Evolutionary conservation across 2,888 invertebrate genomes (phyloP).

Genomic region (Morpho helenor): DNA sequence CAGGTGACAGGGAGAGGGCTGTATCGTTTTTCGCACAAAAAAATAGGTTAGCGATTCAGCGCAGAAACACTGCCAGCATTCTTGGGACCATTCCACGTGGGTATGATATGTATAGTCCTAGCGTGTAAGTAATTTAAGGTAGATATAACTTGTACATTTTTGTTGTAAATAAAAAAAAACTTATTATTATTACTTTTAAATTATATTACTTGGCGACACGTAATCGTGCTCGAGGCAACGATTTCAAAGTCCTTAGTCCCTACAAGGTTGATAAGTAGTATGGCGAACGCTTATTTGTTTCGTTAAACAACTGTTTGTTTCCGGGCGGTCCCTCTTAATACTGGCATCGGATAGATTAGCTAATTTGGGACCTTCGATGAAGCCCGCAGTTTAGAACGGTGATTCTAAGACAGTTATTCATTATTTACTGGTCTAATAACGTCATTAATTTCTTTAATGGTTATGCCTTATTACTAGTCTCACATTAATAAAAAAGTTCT

Average conservation of each 20-base stretch:
- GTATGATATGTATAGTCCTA: no score
- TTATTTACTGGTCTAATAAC: conserved; percentile 8
- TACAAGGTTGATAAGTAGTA: conserved; percentile 59
- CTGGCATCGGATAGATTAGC: conserved; percentile 50
- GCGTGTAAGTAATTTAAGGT: no score
- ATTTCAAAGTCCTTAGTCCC: conserved; percentile 34
- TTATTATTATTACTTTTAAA: no score
- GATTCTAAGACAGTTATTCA: conserved; percentile 19
- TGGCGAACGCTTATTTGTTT: conserved; percentile 59
- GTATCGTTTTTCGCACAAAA: no score
- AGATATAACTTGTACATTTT: no score
- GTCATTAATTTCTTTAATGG: conserved; percentile 1
- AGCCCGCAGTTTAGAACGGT: conserved; percentile 1
- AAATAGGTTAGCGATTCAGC: no score
- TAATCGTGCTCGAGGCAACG: conserved; percentile 30
- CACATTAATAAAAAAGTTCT: no score
- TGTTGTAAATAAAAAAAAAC: no score
- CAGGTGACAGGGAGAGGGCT: no score
- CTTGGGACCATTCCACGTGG: no score
- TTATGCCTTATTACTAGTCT: no score
- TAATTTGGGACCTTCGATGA: conserved; percentile 30
- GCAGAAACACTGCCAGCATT: no score
- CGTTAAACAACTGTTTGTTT: conserved; percentile 56
- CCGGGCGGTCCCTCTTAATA: conserved; percentile 52
- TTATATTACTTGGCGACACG: conserved; percentile 32